Base-by-base conservation (phyloP, 2,888 invertebrate genomes). In the Philopedon plagiatum region DNA sequence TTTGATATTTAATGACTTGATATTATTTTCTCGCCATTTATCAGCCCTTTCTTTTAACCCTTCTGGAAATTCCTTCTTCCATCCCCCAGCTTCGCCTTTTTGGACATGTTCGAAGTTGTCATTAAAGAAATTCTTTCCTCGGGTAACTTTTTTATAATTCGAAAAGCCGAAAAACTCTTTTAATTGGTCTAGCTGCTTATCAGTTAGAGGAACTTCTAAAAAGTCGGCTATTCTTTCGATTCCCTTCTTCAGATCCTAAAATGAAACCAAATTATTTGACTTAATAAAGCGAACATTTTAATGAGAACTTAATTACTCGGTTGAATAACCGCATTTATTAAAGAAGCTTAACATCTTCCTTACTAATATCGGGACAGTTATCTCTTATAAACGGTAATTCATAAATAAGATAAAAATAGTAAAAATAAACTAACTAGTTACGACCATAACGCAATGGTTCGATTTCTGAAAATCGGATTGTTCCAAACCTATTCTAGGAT, bases 91-190 rank as follows among this genome's bases (percentile, higher is more conserved):
- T 49, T 62, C 13, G 7, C 62, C 62, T 34, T 62, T 62, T 9
- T 49, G 26, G 7, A 62, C 62, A 19, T 62, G 62, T 44, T 62
- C 62, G 34, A 62, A 62, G 29, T 62, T 62, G 15, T 62, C 62
- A 19, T 62, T 62, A 37, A 62, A 62, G 18, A 62, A 62, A 19
- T 62, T 62, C n/a, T 46, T 62, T 19, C 49, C 49, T 34, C 49
- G 46, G 11, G 62, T 37, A 34, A 62, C 49, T 21, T 62, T 62
- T 49, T 62, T 62, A 7, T 62, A 62, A 19, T 62, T 62, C 21
- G 41, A n/a, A 19, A 62, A 49, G 19, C 13, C 21, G 9, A 62
- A 62, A n/a, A 49, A 62, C 3, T 62, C 49, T 29, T 32, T 32
- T 23, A 62, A 49, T 32, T 37, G 37, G 4, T 15, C 32, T 1